Evolutionary conservation across 2,113 vertebrate species (phyloP).

Genomic region (Corvus hawaiiensis): DNA sequence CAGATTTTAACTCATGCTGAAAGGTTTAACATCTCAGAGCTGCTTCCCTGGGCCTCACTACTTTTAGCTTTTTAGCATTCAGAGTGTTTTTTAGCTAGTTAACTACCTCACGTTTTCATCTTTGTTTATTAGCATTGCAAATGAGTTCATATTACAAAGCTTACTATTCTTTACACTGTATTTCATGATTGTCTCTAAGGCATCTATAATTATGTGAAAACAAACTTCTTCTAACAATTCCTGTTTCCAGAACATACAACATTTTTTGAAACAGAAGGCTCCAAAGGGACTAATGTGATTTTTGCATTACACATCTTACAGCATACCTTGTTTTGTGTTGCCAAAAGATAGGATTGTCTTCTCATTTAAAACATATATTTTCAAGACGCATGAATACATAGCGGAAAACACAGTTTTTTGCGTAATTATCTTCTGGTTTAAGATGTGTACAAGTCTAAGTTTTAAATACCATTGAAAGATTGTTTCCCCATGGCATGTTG

Average conservation of each 20-base stretch:
- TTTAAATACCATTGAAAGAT: background rate
- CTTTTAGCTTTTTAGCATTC: background rate
- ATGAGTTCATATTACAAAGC: background rate
- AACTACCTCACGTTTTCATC: background rate
- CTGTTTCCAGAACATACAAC: background rate
- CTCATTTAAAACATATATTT: background rate
- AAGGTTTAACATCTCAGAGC: background rate
- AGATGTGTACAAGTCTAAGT: background rate
- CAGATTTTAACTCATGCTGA: background rate
- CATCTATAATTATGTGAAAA: constrained; percentile 18
- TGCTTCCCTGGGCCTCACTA: background rate
- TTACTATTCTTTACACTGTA: background rate
- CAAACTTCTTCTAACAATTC: background rate
- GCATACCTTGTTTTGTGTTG: background rate
- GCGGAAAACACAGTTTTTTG: background rate
- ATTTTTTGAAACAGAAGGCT: background rate
- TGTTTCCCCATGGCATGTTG: background rate
- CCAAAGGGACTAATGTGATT: constrained; percentile 15
- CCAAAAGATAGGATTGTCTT: constrained; percentile 25
- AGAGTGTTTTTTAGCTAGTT: background rate
- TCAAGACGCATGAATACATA: background rate
- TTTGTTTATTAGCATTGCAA: background rate
- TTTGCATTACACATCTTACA: background rate
- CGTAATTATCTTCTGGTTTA: background rate
- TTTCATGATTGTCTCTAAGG: background rate